Conservation (phyloP, 2,797 vertebrate species). For the Oceanodroma leucorhoa region DNA sequence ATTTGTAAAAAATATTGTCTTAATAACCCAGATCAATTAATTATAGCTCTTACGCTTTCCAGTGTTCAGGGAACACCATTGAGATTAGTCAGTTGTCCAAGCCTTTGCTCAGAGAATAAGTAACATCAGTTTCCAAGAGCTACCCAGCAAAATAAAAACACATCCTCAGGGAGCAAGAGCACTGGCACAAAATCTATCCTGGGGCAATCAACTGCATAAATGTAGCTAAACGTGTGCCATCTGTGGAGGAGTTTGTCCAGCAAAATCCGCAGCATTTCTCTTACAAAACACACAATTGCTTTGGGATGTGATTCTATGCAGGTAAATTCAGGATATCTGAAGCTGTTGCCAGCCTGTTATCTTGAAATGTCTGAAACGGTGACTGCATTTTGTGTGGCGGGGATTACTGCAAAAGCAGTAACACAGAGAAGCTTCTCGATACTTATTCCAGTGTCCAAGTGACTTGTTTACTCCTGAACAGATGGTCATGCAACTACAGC, state of each 20-base stretch:
- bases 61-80: neutral
- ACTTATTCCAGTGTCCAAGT: neutral
- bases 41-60: neutral
- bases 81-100: neutral
- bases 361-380: neutral
- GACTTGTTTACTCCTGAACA: slow-evolving; percentile 49
- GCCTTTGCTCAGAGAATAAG: neutral
- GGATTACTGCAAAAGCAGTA: neutral
- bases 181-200: slow-evolving; percentile 23
- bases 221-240: slow-evolving; percentile 29
- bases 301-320: neutral
- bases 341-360: neutral
- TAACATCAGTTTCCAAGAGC: neutral
- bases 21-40: neutral
- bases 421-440: neutral
- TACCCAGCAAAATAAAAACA: slow-evolving; percentile 10
- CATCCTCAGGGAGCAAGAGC: neutral
- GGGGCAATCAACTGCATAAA: slow-evolving; percentile 41
- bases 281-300: neutral
- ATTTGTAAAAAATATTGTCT: neutral
- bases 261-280: neutral
- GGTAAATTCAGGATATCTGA: slow-evolving; percentile 8
- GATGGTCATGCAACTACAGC: slow-evolving; percentile 7
- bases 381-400: neutral
- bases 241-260: slow-evolving; percentile 8